Evolutionary conservation across 2,888 invertebrate species (phyloP).

Genomic region (Pedicia rivosa): DNA sequence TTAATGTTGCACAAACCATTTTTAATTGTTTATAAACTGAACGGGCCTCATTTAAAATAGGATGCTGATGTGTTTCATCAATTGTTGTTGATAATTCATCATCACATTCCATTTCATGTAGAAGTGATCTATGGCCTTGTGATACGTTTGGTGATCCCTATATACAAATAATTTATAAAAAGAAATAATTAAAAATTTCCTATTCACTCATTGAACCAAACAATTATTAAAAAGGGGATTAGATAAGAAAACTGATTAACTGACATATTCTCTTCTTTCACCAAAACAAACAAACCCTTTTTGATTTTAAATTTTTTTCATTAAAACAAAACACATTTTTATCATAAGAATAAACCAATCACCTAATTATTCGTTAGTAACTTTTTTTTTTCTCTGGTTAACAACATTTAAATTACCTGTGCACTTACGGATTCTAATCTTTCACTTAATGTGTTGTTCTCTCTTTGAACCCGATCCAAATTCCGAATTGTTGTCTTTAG

Average conservation of each 20-base stretch:
- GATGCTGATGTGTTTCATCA: slow-evolving; percentile 33
- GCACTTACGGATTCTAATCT: slow-evolving; percentile 43
- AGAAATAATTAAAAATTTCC: slow-evolving; percentile 6
- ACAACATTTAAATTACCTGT: neutral
- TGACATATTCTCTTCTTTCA: no score
- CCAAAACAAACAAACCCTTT: no score
- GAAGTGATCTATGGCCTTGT: slow-evolving; percentile 45
- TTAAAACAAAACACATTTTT: no score
- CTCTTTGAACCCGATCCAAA: slow-evolving; percentile 51
- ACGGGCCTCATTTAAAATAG: slow-evolving; percentile 48
- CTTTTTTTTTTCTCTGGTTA: neutral
- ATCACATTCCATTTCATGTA: slow-evolving; percentile 79
- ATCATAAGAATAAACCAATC: neutral
- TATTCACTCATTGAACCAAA: no score
- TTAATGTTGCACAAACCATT: slow-evolving; percentile 54
- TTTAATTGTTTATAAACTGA: slow-evolving; percentile 58
- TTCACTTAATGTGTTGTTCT: slow-evolving; percentile 54
- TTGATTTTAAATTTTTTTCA: no score
- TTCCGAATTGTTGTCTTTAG: slow-evolving; percentile 43
- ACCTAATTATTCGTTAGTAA: neutral
- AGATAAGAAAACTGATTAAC: no score
- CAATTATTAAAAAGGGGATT: no score
- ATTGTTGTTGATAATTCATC: slow-evolving; percentile 41
- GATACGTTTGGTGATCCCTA: slow-evolving; percentile 12
- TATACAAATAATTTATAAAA: neutral